Evolutionary conservation across 2,113 vertebrate species (phyloP).

Genomic region (Struthidea cinerea): DNA sequence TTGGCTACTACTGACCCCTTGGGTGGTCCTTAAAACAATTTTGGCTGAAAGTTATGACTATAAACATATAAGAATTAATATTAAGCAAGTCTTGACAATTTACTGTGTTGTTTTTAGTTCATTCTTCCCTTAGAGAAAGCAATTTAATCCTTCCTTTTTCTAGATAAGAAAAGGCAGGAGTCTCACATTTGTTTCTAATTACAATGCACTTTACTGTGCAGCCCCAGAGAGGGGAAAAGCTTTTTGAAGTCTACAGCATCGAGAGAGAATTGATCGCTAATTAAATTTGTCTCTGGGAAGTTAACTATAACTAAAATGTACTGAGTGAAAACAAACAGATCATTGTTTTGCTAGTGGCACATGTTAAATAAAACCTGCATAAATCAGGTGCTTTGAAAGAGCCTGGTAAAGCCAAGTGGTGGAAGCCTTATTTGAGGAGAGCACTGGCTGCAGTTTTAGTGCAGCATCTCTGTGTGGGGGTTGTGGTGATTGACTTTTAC

Average conservation of each 20-base stretch:
- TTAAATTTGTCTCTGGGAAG: slow-evolving; percentile 11
- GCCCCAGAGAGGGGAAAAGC: neutral
- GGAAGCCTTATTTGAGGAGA: neutral
- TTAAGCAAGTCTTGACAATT: neutral
- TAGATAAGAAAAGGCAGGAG: neutral
- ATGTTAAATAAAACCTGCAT: neutral
- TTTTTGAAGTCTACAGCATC: neutral
- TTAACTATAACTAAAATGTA: neutral
- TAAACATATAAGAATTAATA: neutral
- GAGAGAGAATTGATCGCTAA: neutral
- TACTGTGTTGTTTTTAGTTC: neutral
- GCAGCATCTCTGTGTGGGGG: neutral
- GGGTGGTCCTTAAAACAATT: neutral
- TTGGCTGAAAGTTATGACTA: neutral
- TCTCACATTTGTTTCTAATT: neutral
- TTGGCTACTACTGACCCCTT: neutral
- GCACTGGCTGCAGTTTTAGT: neutral
- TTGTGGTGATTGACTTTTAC: neutral
- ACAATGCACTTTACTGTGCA: neutral
- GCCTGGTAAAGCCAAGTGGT: neutral
- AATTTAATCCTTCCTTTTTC: neutral
- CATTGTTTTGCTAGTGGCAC: neutral
- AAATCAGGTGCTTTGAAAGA: neutral
- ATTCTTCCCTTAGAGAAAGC: neutral
- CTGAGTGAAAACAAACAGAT: neutral